A percentile compares a stretch with the other conserved stretches of the same genome.
Conservation (phyloP, 2,888 invertebrate species). For the Mesorhabditis spiculigera region DNA sequence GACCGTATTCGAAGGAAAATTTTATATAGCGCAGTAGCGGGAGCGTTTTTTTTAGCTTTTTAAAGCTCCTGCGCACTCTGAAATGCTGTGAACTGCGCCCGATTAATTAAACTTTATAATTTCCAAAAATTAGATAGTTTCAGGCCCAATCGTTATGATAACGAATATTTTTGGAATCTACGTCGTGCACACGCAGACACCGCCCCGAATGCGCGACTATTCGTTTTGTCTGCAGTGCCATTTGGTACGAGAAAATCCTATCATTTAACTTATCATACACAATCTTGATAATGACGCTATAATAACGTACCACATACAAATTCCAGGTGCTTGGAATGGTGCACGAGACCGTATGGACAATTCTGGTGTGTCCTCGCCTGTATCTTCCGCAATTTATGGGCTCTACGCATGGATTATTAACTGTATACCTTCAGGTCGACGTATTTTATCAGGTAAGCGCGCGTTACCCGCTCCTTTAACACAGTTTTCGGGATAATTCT, state of each 20-base stretch:
- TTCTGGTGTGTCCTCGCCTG: conserved; percentile 5
- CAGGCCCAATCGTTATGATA: background rate
- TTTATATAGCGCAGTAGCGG: too few relatives aligned
- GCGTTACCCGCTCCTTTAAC: too few relatives aligned
- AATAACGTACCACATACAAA: too few relatives aligned
- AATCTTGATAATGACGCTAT: too few relatives aligned
- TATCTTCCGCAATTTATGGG: background rate
- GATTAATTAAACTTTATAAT: too few relatives aligned
- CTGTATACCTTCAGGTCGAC: background rate
- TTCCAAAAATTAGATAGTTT: background rate
- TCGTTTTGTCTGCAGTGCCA: background rate
- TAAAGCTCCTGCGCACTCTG: too few relatives aligned
- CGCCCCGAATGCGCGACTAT: background rate
- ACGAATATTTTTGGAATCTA: background rate
- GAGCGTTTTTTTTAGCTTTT: too few relatives aligned
- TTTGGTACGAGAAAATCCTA: background rate
- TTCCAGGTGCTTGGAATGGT: background rate
- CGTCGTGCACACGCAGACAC: background rate
- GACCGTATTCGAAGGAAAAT: too few relatives aligned
- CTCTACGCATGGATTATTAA: background rate
- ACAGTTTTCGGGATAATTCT: too few relatives aligned
- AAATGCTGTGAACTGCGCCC: too few relatives aligned
- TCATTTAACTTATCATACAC: too few relatives aligned
- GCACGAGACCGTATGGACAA: background rate
- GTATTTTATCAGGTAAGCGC: background rate